Conservation (phyloP, 2,888 invertebrate species). For the Cheilosia vulpina region DNA sequence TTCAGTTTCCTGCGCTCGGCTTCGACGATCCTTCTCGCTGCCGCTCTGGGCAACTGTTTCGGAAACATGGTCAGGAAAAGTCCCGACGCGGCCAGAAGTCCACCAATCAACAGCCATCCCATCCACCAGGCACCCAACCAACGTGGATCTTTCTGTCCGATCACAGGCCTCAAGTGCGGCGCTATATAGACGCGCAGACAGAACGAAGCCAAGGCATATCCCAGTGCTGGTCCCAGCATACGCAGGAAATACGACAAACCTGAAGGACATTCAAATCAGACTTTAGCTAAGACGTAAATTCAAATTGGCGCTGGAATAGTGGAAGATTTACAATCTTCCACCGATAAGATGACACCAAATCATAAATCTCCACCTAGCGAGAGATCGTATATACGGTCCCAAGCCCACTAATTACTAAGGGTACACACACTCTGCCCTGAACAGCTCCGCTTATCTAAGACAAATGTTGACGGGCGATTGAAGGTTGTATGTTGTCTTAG, state of each 20-base stretch:
- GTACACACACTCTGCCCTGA: conserved; percentile 8
- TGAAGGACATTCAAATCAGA: conserved; percentile 78
- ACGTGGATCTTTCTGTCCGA: conserved; percentile 88
- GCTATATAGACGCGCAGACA: conserved; percentile 88
- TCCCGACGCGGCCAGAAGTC: conserved; percentile 86
- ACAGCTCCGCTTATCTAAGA: conserved; percentile 9
- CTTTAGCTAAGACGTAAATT: not conserved
- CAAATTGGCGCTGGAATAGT: conserved; percentile 1
- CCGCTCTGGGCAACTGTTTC: conserved; percentile 87
- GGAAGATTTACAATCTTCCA: not conserved
- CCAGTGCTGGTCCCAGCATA: conserved; percentile 89
- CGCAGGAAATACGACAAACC: conserved; percentile 88
- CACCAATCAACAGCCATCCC: conserved; percentile 88
- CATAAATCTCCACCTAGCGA: conserved; percentile 28
- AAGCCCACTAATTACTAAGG: conserved; percentile 40
- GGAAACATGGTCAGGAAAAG: conserved; percentile 88
- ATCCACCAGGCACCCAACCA: conserved; percentile 95
- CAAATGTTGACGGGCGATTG: conserved; percentile 42
- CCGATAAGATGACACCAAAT: conserved; percentile 28
- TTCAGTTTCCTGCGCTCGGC: conserved; percentile 78
- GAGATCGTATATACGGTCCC: conserved; percentile 6
- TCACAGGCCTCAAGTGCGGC: conserved; percentile 87
- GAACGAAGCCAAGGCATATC: conserved; percentile 87
- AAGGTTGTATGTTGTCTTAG: conserved; percentile 41
- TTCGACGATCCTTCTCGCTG: conserved; percentile 84